Evolutionary conservation across 2,797 vertebrate species (phyloP).

Genomic region (Neosalanx taihuensis): DNA sequence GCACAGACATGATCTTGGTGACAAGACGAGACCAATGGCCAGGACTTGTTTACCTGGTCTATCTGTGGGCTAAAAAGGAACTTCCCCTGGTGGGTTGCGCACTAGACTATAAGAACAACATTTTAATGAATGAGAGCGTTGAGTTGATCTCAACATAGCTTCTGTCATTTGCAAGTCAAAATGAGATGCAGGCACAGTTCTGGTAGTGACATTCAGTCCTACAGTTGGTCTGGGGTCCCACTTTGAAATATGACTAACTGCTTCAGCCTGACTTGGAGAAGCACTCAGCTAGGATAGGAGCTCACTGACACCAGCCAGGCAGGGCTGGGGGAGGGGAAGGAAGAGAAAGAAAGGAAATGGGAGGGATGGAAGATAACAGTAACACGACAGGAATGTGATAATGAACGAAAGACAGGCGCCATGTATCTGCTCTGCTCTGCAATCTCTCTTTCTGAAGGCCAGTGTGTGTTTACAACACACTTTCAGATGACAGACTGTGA

Average conservation of each 20-base stretch:
- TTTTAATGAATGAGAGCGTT: no score
- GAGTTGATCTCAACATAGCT: no score
- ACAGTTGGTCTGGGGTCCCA: background rate
- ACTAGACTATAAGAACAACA: no score
- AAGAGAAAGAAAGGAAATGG: background rate
- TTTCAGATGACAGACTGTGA: background rate
- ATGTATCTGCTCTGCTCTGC: slow-evolving; percentile 11
- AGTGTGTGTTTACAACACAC: background rate
- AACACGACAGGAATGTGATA: background rate
- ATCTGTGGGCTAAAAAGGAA: background rate
- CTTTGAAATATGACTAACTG: background rate
- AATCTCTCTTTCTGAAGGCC: slow-evolving; percentile 23
- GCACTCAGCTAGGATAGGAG: slow-evolving; percentile 42
- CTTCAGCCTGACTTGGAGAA: slow-evolving; percentile 9
- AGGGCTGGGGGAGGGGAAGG: background rate
- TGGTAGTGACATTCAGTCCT: background rate
- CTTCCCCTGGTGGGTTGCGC: no score
- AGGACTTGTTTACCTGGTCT: background rate
- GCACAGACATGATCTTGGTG: background rate
- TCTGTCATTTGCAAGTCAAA: no score
- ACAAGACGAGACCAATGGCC: background rate
- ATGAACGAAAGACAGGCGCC: background rate
- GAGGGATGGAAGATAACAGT: slow-evolving; percentile 8
- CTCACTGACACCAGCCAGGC: slow-evolving; percentile 4
- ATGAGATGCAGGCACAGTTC: background rate